These are phyloP conservation scores for Phengaris arion DNA, from an alignment of 2,888 invertebrate species.

Conservation along the genomic window DNA sequence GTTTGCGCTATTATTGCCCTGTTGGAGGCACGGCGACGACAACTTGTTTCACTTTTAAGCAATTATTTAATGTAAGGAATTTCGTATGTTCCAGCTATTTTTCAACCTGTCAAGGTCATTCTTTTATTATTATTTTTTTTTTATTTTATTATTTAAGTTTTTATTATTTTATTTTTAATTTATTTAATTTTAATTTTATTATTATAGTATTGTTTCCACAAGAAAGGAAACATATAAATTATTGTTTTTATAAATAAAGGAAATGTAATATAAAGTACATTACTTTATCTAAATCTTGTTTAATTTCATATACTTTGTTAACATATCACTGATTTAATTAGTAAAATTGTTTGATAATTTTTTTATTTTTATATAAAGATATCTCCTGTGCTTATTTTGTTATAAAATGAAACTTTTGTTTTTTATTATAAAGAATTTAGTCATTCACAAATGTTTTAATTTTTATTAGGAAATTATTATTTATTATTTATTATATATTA, in stretches of 20 bases:
- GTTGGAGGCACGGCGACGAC: conserved; percentile 47
- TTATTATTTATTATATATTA: neutral
- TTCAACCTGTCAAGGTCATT: neutral
- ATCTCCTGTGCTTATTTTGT: neutral
- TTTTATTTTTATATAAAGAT: neutral
- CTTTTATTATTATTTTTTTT: no score
- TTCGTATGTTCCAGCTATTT: neutral
- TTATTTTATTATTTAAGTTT: no score
- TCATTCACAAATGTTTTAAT: neutral
- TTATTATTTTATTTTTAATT: no score
- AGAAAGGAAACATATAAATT: no score
- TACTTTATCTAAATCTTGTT: neutral
- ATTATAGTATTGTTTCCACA: neutral
- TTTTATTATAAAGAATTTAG: neutral
- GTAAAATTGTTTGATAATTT: neutral
- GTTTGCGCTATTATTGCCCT: conserved; percentile 69
- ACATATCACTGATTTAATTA: neutral
- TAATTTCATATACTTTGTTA: neutral
- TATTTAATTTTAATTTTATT: no score
- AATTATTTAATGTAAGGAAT: neutral
- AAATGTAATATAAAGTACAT: no score
- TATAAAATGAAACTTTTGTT: neutral
- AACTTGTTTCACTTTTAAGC: conserved; percentile 17
- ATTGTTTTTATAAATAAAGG: neutral
- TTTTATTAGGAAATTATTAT: neutral